Evolutionary conservation across 1,140 invertebrate genomes (phyloP), one percentile per base, ranked within the genome.

Genomic region (Cotesia vestalis): DNA sequence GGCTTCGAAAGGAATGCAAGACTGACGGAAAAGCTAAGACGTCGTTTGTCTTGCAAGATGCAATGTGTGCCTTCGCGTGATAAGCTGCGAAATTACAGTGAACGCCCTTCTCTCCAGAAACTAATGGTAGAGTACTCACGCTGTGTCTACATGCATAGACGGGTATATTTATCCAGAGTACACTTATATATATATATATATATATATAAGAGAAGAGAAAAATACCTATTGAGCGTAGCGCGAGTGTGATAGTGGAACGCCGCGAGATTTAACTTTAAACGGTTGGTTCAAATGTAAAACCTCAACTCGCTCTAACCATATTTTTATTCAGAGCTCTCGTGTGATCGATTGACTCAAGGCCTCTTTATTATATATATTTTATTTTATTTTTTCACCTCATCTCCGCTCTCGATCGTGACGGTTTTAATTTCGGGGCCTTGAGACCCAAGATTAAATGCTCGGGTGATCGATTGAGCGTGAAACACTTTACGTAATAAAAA

Each of bases 61-160:
- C 63, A 55, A 63, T 66, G 69, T 71, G 62, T 73, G 66, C 67
- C 66, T 60, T 73, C 60, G 67, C 72, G 72, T 73, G 72, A 73
- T 73, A 73, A 73, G 46, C 66, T 52, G 66, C 57, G 71, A 73
- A 73, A 73, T 73, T 69, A 66, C 61, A 73, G 72, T 66, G 67
- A 73, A 73, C 67, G 66, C 69, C 69, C 53, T 14, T 68, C 69
- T 71, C 69, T 20, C 14, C 12, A 60, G 66, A 51, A 69, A 69
- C 52, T 73, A 69, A 69, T 73, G 55, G 38, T 34, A 57, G 46
- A 20, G 51, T 69, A 63, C 51, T 71, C 40, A 46, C 40, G 40
- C 40, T 46, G 11, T 64, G 40, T 3, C 27, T 53, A 52, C 27
- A 57, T 52, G 34, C 27, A 66, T 36, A 40, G 11, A 57, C 4